Evolutionary conservation across 2,797 vertebrate genomes (phyloP), one percentile per base, ranked within the genome.

Genomic region (Phataginus tricuspis): DNA sequence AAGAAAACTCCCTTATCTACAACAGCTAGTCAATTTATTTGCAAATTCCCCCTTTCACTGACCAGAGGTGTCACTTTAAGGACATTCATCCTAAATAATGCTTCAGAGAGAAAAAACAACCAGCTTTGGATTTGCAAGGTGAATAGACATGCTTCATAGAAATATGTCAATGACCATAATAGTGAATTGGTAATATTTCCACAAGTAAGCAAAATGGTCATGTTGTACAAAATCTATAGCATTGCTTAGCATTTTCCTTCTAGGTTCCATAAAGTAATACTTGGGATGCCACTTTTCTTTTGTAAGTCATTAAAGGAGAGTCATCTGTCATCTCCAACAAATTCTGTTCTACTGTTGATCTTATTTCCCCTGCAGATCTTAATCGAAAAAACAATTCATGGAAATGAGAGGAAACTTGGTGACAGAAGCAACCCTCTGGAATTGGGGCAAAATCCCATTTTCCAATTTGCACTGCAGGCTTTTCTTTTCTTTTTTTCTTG

Each of bases 321-420:
- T 8, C 68, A 88, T 96, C 84, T 97, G 59, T 97, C 85, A 72
- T 86, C 45, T 93, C 72, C 59, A 90, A 69, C 37, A 66, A 94
- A 59, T 80, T 96, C 83, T 79, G 16, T 53, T 79, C 18, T 75
- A 55, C 64, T 45, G 12, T 90, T 59, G 79, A 61, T 97, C 97
- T 93, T 90, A 93, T 93, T 96, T 96, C 71, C 74, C 71, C 18
- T 25, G 90, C 29, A 96, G 72, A 96, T 94, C 74, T 94, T 95
- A 95, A 94, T 75, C 2, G 37, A 85, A 69, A 89, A 97, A 95
- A 87, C 72, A 98, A 78, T 80, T 95, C 80, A 80, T 88, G 64
- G 82, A 95, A 96, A 96, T 90, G 57, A 92, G 74, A 96, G 57
- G 75, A 79, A 87, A 82, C 63, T 92, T 93, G 69, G 75, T 92